A percentile compares a stretch with the other conserved stretches of the same genome.
Conservation (phyloP, 2,888 invertebrate species). For the Chrysolina haemoptera region DNA sequence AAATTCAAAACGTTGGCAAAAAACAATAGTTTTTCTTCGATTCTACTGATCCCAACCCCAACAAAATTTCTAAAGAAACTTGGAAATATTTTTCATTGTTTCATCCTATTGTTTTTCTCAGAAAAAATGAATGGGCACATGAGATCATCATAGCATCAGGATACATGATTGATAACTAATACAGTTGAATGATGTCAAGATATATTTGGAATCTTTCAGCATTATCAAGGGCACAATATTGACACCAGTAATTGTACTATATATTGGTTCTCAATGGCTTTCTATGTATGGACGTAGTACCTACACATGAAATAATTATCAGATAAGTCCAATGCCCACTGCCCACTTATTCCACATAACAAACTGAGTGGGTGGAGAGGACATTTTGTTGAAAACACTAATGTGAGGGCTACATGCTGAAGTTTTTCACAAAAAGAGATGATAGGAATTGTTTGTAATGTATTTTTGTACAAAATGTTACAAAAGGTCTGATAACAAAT, state of each 20-base stretch:
- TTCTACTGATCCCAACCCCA: too few species aligned
- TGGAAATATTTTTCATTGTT: neutral
- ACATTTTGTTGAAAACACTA: constrained; percentile 4
- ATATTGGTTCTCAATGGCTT: neutral
- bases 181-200: neutral
- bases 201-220: neutral
- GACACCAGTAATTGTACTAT: neutral
- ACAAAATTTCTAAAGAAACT: too few species aligned
- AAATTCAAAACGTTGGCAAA: too few species aligned
- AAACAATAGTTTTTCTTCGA: too few species aligned
- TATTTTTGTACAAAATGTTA: neutral
- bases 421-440: neutral
- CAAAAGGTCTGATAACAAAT: constrained; percentile 6
- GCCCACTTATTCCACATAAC: constrained; percentile 10
- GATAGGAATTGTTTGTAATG: neutral
- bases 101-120: neutral
- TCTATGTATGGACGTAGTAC: neutral
- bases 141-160: constrained; percentile 2
- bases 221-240: neutral
- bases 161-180: neutral
- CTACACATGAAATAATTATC: neutral
- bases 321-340: constrained; percentile 7
- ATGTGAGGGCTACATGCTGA: neutral
- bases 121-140: neutral
- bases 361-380: constrained; percentile 8